phyloP scores from a whole-genome alignment of 2,113 vertebrate species.

The Grus americana region DNA sequence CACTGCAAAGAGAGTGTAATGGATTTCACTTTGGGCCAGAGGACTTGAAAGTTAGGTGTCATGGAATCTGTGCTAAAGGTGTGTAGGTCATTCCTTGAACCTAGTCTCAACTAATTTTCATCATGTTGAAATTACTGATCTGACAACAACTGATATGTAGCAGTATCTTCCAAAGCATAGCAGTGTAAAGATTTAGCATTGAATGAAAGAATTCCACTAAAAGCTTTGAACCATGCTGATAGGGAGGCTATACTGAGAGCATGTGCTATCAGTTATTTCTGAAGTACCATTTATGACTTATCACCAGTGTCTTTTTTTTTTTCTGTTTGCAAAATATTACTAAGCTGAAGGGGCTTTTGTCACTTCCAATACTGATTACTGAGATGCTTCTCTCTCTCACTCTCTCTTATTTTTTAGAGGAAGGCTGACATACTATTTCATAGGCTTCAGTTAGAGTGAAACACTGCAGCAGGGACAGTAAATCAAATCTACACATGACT shows the following conservation, averaged over 20 bases:
- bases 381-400: background rate
- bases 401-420: background rate
- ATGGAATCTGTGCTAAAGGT: background rate
- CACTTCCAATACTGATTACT: background rate
- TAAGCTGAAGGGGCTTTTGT: background rate
- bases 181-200: background rate
- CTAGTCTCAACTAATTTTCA: background rate
- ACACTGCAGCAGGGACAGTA: background rate
- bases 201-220: background rate
- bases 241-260: background rate
- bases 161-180: background rate
- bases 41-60: background rate
- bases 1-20: background rate
- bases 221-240: background rate
- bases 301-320: background rate
- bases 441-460: background rate
- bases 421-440: background rate
- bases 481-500: background rate
- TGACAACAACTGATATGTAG: background rate
- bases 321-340: background rate
- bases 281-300: background rate
- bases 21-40: background rate
- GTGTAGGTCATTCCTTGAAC: background rate
- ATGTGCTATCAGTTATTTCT: background rate
- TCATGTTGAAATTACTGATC: background rate